phyloP scores from a whole-genome alignment of 2,888 invertebrate genomes.

The Ditylenchus weischeri region DNA sequence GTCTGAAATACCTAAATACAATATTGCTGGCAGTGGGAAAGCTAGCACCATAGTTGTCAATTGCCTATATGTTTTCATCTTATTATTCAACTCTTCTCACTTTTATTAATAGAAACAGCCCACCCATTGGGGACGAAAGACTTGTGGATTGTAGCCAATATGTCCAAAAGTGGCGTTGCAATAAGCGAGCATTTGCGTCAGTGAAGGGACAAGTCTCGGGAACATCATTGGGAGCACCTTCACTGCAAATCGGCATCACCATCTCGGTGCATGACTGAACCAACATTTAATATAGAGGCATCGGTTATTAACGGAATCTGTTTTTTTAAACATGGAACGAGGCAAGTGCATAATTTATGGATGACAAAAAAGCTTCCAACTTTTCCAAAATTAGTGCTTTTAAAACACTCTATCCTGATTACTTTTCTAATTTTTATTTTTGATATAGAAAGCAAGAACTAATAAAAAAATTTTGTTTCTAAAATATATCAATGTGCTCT shows the following conservation, averaged over 20 bases:
- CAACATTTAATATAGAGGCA: not conserved
- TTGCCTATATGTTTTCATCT: slow-evolving; percentile 62
- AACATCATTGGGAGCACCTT: slow-evolving; percentile 62
- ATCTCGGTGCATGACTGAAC: slow-evolving; percentile 86
- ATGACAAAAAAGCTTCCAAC: too few species aligned
- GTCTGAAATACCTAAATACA: slow-evolving; percentile 63
- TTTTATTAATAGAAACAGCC: too few species aligned
- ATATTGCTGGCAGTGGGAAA: slow-evolving; percentile 68
- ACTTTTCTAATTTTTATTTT: too few species aligned
- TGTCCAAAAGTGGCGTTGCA: slow-evolving; percentile 64
- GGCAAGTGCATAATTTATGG: too few species aligned
- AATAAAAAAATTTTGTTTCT: too few species aligned
- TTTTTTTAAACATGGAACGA: too few species aligned
- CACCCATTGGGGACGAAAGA: slow-evolving; percentile 60
- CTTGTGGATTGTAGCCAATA: slow-evolving; percentile 30
- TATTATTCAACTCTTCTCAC: too few species aligned
- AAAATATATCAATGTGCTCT: too few species aligned
- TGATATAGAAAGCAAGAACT: too few species aligned
- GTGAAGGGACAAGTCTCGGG: slow-evolving; percentile 49
- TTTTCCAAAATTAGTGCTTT: too few species aligned
- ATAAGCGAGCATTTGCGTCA: slow-evolving; percentile 59
- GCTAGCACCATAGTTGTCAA: slow-evolving; percentile 74
- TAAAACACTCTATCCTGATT: too few species aligned
- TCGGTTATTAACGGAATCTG: too few species aligned
- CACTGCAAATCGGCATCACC: slow-evolving; percentile 86